Evolutionary conservation across 2,888 invertebrate species (phyloP).

Genomic region (Tiphia femorata): DNA sequence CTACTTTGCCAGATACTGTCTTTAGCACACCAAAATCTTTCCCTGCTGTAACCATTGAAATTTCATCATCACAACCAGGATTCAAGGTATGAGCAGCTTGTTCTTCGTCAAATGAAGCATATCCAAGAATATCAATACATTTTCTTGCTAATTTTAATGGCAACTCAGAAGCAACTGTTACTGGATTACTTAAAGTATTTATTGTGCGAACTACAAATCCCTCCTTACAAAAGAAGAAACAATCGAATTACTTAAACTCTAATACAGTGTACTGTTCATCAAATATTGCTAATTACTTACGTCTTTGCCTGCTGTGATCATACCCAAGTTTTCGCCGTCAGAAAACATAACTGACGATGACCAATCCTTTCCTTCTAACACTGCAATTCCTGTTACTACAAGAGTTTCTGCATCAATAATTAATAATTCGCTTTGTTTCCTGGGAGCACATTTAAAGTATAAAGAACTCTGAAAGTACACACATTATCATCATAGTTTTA

Average conservation of each 20-base stretch:
- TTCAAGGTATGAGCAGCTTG: constrained; percentile 68
- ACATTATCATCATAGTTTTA: constrained; percentile 9
- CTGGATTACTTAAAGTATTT: constrained; percentile 74
- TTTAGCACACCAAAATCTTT: constrained; percentile 91
- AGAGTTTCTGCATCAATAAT: constrained; percentile 70
- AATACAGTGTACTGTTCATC: neutral
- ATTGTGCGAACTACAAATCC: constrained; percentile 84
- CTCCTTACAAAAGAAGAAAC: constrained; percentile 72
- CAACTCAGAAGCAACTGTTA: constrained; percentile 72
- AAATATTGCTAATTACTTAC: constrained; percentile 69
- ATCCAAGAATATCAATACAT: constrained; percentile 83
- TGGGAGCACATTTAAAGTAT: constrained; percentile 78
- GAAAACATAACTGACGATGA: constrained; percentile 75
- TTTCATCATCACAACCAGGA: constrained; percentile 82
- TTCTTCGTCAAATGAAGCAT: constrained; percentile 80
- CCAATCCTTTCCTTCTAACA: constrained; percentile 66
- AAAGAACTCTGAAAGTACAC: constrained; percentile 78
- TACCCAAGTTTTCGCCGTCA: constrained; percentile 84
- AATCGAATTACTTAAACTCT: neutral
- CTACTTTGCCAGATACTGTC: constrained; percentile 87
- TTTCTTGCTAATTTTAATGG: constrained; percentile 84
- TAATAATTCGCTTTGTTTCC: constrained; percentile 64
- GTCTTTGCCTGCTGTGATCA: constrained; percentile 84
- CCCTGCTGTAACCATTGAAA: constrained; percentile 82
- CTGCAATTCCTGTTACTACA: constrained; percentile 69